Evolutionary conservation across 2,113 vertebrate genomes (phyloP), one percentile per base, ranked within the genome.

Genomic region (Trinectes maculatus): DNA sequence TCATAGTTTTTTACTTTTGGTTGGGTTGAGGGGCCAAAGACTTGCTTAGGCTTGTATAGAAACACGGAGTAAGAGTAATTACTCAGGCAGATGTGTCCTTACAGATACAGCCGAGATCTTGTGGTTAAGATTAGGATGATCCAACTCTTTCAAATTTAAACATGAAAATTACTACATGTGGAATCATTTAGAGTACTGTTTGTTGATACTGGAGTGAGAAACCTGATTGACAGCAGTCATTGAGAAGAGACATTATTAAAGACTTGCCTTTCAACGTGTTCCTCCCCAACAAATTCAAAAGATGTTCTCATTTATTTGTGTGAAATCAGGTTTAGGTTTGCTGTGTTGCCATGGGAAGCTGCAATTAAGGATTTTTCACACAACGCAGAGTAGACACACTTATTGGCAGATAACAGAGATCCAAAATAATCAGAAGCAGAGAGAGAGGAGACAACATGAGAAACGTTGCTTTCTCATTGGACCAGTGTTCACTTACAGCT

Each of bases 361-460:
- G 25, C 31, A 37, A 48, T 43, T 6, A 18, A 25, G n/a, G 25
- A 29, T 52, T 47, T n/a, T 33, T 63, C 21, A 42, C 11, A 47
- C 49, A 55, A 59, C 42, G 42, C 6, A 1, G 36, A 48, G 16
- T 21, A 19, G 12, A 28, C 59, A 47, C 12, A 9, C 9, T 18
- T 28, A 9, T 15, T 22, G 34, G 12, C 33, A 31, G 28, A 68
- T 42, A 40, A 36, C n/a, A 25, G 1, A 2, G 18, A 24, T 49
- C 53, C 66, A 79, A 67, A 78, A 44, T 12, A 36, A 73, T 51
- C 63, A 60, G 54, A 55, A 54, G 46, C 10, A 6, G n/a, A 31
- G 24, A 33, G 15, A 39, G 29, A 24, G 24, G 15, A 37, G 18
- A 28, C 28, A n/a, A n/a, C n/a, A n/a, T 16, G 10, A 16, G 13